Evolutionary conservation across 2,888 invertebrate species (phyloP), one percentile per base, ranked within the genome.

Genomic region (Dynastes grantii): DNA sequence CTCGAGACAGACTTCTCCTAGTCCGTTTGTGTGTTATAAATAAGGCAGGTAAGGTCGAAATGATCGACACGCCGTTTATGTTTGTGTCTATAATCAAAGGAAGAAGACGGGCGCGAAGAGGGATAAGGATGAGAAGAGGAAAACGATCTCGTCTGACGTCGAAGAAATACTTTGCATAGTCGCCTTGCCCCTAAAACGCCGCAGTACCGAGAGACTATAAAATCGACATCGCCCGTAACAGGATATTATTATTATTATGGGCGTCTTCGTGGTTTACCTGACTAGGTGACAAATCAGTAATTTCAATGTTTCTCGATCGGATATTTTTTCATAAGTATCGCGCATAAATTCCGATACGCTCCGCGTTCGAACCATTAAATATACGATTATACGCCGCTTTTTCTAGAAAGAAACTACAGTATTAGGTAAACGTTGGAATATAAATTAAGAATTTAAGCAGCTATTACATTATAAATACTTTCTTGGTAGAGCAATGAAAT

Each of bases 231-330:
- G 40, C n/a, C 55, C 27, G 73, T 73, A 73, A 73, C 73, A 71
- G 58, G 58, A 73, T 73, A 73, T 73, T 40, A 73, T 61, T 73
- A 73, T 73, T 40, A 73, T 61, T 73, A 73, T 73, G 73, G 58
- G 73, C 40, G 73, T 73, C 40, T 73, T 55, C 11, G 51, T 61
- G 16, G 32, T 58, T 73, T 73, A 58, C 73, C 55, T 58, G 73
- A 58, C 73, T 58, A 58, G 58, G 58, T 73, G 58, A 73, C 73
- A 73, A 73, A 73, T 73, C 73, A 73, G 73, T 73, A 40, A 73
- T 73, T 73, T 73, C 37, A 55, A 71, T 71, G 71, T 55, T 51
- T 67, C 67, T 40, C 64, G 32, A 45, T 67, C 49, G 67, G 45
- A 27, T n/a, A 16, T 49, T 49, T 67, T 70, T 70, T 29, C 51